Evolutionary conservation across 1,140 invertebrate genomes (phyloP).

Genomic region (Acromyrmex charruanus): DNA sequence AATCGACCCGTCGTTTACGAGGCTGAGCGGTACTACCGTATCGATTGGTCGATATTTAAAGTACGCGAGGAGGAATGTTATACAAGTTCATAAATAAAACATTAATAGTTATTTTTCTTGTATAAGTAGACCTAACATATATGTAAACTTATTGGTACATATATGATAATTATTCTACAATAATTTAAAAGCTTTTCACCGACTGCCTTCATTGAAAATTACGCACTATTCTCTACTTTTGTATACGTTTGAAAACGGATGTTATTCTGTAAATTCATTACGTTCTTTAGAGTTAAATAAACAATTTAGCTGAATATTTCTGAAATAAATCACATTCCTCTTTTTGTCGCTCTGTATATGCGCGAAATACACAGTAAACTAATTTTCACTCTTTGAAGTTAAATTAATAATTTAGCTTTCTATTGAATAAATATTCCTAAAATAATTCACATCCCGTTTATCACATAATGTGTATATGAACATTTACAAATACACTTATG

Average conservation of each 20-base stretch:
- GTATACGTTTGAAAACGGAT: not conserved
- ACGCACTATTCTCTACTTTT: not conserved
- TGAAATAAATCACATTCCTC: not conserved
- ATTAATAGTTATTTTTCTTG: not conserved
- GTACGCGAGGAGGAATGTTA: constrained; percentile 11
- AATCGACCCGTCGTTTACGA: constrained; percentile 57
- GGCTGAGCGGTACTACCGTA: not conserved
- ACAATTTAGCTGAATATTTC: not conserved
- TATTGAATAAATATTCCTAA: not conserved
- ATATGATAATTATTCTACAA: not conserved
- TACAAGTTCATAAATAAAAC: not conserved
- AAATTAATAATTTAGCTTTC: constrained; percentile 15
- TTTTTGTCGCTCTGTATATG: not conserved
- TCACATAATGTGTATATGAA: not conserved
- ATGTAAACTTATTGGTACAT: not conserved
- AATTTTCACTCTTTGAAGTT: constrained; percentile 7
- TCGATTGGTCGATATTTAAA: constrained; percentile 62
- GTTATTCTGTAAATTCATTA: not conserved
- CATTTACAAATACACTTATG: not conserved
- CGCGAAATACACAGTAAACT: not conserved
- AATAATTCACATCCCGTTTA: not conserved
- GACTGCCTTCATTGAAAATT: not conserved
- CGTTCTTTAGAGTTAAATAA: not conserved
- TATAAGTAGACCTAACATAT: not conserved
- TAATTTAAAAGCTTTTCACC: not conserved